Percentiles rank a stretch among this genome's conserved stretches.
These are phyloP conservation scores for Nemapogon koenigi DNA, from an alignment of 2,888 invertebrate genomes.

Conservation along the genomic window DNA sequence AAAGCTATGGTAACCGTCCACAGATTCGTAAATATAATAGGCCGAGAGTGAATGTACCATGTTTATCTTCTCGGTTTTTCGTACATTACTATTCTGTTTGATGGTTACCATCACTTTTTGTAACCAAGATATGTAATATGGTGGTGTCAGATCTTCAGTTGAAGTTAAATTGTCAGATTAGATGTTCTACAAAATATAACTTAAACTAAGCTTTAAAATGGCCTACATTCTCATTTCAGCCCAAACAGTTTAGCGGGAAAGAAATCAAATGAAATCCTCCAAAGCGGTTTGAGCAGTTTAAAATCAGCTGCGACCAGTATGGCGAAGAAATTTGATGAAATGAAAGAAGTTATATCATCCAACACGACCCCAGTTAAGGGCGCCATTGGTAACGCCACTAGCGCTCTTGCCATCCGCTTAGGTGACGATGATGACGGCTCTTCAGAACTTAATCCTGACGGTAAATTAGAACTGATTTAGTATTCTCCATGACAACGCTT, in stretches of 20 bases:
- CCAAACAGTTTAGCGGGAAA: constrained; percentile 84
- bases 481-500: too few species aligned
- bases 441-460: constrained; percentile 56
- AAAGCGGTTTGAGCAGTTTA: constrained; percentile 85
- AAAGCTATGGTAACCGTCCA: too few species aligned
- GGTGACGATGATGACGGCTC: constrained; percentile 51
- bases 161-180: too few species aligned
- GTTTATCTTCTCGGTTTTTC: too few species aligned
- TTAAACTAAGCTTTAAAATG: too few species aligned
- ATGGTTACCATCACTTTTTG: too few species aligned
- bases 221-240: constrained; percentile 47
- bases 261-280: constrained; percentile 86
- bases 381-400: constrained; percentile 52
- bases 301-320: constrained; percentile 86
- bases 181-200: too few species aligned
- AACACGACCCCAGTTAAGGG: constrained; percentile 87
- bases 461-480: constrained; percentile 27
- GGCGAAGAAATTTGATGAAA: constrained; percentile 88
- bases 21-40: too few species aligned
- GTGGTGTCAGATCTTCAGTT: too few species aligned
- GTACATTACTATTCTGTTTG: too few species aligned
- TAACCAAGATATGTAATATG: too few species aligned
- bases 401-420: constrained; percentile 41
- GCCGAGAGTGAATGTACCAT: too few species aligned
- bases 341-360: constrained; percentile 88